Evolutionary conservation across 53 echinoderm and acorn worm species (phyloP).

Genomic region (Echinometra lucunter): DNA sequence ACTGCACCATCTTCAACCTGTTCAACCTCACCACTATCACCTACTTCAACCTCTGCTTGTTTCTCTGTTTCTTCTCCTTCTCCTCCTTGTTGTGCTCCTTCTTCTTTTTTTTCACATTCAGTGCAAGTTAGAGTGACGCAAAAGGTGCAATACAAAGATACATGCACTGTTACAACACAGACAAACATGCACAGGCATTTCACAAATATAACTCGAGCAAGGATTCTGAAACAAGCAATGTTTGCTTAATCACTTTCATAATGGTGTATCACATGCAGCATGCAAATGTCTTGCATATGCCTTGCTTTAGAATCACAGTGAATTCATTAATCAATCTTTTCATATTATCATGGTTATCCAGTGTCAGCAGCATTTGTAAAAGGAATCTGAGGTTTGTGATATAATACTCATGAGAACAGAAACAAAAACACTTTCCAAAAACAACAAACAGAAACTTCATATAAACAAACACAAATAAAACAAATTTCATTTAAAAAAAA

Average conservation of each 20-base stretch:
- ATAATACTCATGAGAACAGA: background rate
- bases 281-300: background rate
- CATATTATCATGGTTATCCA: background rate
- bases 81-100: background rate
- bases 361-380: background rate
- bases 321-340: background rate
- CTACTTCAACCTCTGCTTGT: background rate
- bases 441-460: no score
- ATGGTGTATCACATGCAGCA: background rate
- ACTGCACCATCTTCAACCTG: background rate
- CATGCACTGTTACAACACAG: conserved; percentile 3
- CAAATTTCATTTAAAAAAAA: no score
- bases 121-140: background rate
- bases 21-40: background rate
- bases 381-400: background rate
- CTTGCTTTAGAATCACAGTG: background rate
- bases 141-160: conserved; percentile 9
- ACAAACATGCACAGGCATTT: background rate
- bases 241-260: background rate
- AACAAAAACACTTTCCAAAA: background rate
- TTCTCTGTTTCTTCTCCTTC: conserved; percentile 13
- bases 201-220: background rate
- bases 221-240: background rate
- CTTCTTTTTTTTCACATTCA: conserved; percentile 3
- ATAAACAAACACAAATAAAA: no score